Percentiles rank a stretch among this genome's conserved stretches.
Evolutionary conservation across 2,113 vertebrate genomes (phyloP).

Genomic region (Nothocercus julius): DNA sequence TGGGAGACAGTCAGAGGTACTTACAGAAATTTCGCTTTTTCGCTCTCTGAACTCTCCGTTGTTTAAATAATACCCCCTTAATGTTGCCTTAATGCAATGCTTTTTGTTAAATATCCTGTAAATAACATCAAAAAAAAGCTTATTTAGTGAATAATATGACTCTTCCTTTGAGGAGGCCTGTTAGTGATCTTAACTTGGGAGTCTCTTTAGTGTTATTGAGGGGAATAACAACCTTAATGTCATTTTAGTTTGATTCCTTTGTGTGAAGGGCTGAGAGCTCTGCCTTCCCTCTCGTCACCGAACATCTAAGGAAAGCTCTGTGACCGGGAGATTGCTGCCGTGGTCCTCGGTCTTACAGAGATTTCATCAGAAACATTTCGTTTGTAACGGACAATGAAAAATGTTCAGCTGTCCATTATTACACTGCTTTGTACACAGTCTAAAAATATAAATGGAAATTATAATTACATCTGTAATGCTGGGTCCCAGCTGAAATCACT

Average conservation of each 20-base stretch:
- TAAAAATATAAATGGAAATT: constrained; percentile 64
- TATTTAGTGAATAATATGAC: constrained; percentile 10
- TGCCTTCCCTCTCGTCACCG: constrained; percentile 32
- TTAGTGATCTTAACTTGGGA: constrained; percentile 41
- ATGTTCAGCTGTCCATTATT: constrained; percentile 60
- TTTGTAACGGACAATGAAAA: constrained; percentile 59
- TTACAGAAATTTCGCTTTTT: constrained; percentile 22
- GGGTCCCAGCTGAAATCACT: constrained; percentile 60
- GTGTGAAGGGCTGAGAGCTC: constrained; percentile 43
- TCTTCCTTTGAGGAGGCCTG: constrained; percentile 36
- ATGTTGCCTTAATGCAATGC: constrained; percentile 4
- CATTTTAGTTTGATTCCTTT: constrained; percentile 66
- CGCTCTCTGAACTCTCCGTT: background rate
- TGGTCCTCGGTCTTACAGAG: constrained; percentile 45
- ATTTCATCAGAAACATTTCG: constrained; percentile 37
- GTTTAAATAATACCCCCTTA: constrained; percentile 18
- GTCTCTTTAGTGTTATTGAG: constrained; percentile 42
- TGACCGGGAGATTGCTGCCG: constrained; percentile 57
- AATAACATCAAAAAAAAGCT: constrained; percentile 23
- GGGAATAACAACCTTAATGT: constrained; percentile 55
- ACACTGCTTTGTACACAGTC: constrained; percentile 53
- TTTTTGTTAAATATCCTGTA: constrained; percentile 35
- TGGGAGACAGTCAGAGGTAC: background rate
- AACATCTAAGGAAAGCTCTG: constrained; percentile 50
- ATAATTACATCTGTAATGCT: constrained; percentile 57